Evolutionary conservation across 2,113 vertebrate genomes (phyloP), one percentile per base, ranked within the genome.

Genomic region (Sebastes schlegelii): DNA sequence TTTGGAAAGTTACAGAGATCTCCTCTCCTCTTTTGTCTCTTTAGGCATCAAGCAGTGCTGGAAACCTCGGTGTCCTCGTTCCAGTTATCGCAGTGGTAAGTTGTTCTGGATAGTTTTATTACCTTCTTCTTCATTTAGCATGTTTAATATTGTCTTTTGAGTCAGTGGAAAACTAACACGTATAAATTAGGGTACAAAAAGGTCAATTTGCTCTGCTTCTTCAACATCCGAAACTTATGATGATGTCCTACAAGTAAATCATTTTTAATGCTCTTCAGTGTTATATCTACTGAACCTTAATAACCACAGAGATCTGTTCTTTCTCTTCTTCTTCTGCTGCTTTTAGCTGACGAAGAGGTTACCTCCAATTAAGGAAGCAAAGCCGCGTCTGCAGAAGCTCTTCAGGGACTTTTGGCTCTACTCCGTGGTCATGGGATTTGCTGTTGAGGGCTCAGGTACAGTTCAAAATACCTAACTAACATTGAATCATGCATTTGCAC

Each of bases 341-440:
- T 71, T 11, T 78, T 62, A 99, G 98, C 96, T 99, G 60, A 99
- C 98, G 0, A 96, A 96, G 78, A 95, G 98, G 23, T 86, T 99
- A 87, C 97, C 96, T 0, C 97, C 97, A 9, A 99, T 99, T 89
- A 99, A 99, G 76, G 98, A 99, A 85, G 97, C 98, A 9, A 99
- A 99, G 77, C 97, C 98, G 0, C 95, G 98, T 70, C 88, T 99
- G 80, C 98, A 99, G 91, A 99, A 99, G 92, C 96, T 99, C 86
- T 99, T 99, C 95, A 95, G 98, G 1, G 98, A 99, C 90, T 99
- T 99, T 90, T 99, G 98, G 98, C 94, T 99, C 23, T 99, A 99
- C 90, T 99, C 98, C 0, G 98, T 99, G 4, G 96, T 99, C 80
- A 99, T 99, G 98, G 98, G 98, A 6, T 99, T 99, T 48, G 97